A percentile compares a stretch with the other conserved stretches of the same genome.
Conservation (phyloP, 1,140 invertebrate species). For the Sipha flava region DNA sequence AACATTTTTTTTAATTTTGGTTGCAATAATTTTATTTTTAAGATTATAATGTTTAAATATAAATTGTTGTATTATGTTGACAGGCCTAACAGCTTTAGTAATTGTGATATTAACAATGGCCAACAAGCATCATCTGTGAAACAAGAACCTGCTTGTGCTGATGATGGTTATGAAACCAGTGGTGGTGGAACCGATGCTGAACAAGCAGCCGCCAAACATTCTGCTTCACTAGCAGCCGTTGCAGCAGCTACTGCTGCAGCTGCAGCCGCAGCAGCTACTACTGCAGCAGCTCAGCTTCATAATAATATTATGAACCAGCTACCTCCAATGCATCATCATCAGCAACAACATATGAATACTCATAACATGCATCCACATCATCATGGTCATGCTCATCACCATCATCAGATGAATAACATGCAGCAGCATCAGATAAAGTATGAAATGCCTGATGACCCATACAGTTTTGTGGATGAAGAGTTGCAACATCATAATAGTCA, state of each 20-base stretch:
- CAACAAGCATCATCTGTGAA: constrained; percentile 15
- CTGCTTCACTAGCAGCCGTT: constrained; percentile 19
- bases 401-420: constrained; percentile 35
- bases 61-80: background rate
- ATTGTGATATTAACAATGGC: constrained; percentile 26
- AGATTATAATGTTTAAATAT: background rate
- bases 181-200: constrained; percentile 17
- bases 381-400: constrained; percentile 38
- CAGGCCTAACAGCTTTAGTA: background rate
- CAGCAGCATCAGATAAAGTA: constrained; percentile 48
- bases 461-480: constrained; percentile 72
- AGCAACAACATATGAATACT: constrained; percentile 10
- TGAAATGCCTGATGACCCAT: constrained; percentile 61
- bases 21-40: no score
- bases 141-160: constrained; percentile 8
- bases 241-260: constrained; percentile 26
- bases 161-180: constrained; percentile 20
- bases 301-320: constrained; percentile 23
- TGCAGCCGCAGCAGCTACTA: constrained; percentile 18
- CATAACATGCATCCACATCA: constrained; percentile 38
- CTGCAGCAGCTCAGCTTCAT: constrained; percentile 25
- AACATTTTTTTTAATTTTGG: no score
- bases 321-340: constrained; percentile 32
- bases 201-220: constrained; percentile 24
- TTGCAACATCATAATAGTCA: constrained; percentile 38